Conservation (phyloP, 2,113 vertebrate genomes). For the Desmodus rotundus region DNA sequence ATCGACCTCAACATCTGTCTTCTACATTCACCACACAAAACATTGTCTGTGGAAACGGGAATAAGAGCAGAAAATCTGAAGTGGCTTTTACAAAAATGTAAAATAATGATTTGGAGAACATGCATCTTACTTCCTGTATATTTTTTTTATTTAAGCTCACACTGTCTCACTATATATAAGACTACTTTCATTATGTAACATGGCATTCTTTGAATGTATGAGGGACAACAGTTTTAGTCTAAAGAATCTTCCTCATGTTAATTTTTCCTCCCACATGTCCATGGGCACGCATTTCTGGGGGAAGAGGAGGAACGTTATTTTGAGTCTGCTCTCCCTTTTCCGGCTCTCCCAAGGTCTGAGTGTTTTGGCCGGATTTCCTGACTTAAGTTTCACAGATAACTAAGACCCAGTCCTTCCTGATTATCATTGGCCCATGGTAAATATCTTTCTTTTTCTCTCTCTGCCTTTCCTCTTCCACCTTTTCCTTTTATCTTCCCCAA, state of each 20-base stretch:
- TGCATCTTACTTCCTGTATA: not conserved
- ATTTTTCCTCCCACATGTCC: not conserved
- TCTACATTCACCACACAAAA: not conserved
- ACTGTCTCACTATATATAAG: not conserved
- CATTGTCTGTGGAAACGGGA: not conserved
- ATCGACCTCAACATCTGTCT: not conserved
- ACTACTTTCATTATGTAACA: not conserved
- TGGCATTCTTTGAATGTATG: not conserved
- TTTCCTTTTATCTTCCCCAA: slow-evolving; percentile 80
- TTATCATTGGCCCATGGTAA: not conserved
- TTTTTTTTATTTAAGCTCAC: not conserved
- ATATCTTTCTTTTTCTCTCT: slow-evolving; percentile 47
- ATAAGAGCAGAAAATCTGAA: not conserved
- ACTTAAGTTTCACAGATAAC: not conserved
- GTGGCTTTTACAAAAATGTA: not conserved
- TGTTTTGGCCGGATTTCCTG: not conserved
- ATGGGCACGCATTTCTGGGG: not conserved
- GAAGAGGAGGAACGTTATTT: not conserved
- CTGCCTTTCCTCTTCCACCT: slow-evolving; percentile 40
- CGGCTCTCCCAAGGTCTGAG: not conserved
- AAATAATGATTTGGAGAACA: not conserved
- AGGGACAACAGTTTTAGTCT: not conserved
- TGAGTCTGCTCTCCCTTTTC: not conserved
- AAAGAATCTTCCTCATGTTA: not conserved
- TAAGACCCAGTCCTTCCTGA: not conserved